phyloP scores from a whole-genome alignment of 2,113 vertebrate species.

The Panurus biarmicus region DNA sequence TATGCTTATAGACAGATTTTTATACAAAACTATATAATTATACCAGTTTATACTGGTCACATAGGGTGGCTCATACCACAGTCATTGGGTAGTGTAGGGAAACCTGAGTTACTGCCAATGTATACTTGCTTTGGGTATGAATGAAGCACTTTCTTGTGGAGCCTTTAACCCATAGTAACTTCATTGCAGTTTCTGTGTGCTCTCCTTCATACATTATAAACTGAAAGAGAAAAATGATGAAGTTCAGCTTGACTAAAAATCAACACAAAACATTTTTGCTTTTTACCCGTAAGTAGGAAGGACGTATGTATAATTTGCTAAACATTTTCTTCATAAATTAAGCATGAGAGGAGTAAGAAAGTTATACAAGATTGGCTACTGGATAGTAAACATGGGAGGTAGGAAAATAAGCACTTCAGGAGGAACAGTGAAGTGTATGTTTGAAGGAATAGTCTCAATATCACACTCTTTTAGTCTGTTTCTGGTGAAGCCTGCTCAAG shows the following conservation, averaged over 20 bases:
- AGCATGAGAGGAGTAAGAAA: background rate
- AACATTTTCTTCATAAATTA: background rate
- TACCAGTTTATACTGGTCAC: background rate
- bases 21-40: background rate
- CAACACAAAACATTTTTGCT: background rate
- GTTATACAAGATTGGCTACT: background rate
- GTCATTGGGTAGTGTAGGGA: background rate
- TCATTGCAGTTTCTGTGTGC: background rate
- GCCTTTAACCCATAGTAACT: background rate
- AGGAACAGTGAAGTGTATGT: background rate
- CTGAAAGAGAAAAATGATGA: background rate
- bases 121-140: background rate
- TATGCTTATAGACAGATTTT: background rate
- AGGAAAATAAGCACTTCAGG: background rate
- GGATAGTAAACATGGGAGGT: background rate
- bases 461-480: background rate
- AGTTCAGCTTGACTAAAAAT: background rate
- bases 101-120: background rate
- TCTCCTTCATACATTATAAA: background rate
- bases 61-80: background rate
- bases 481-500: background rate
- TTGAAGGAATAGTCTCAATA: background rate
- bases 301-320: background rate
- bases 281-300: background rate
- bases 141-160: background rate